Percentiles rank a stretch among this genome's conserved stretches.
Conservation (phyloP, 2,113 vertebrate species). For the Bujurquina vittata region DNA sequence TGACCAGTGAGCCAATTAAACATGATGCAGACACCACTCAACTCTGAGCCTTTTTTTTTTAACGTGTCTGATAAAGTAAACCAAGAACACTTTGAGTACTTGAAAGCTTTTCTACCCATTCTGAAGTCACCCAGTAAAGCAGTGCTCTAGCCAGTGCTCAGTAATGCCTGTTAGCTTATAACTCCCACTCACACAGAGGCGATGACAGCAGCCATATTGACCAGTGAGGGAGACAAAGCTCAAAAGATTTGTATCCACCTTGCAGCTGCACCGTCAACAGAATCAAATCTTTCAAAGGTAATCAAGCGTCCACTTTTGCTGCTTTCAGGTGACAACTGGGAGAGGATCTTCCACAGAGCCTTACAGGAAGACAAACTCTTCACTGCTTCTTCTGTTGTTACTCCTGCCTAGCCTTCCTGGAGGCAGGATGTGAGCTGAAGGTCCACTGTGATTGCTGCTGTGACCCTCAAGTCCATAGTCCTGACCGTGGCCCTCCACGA, state of each 20-base stretch:
- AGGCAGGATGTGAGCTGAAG: slow-evolving; percentile 70
- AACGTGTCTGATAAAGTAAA: slow-evolving; percentile 12
- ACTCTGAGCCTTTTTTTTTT: slow-evolving; percentile 5
- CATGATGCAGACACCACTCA: neutral
- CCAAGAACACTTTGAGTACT: slow-evolving; percentile 30
- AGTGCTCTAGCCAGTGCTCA: neutral
- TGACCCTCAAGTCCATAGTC: slow-evolving; percentile 85
- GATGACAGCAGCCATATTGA: slow-evolving; percentile 15
- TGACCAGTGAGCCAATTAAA: slow-evolving; percentile 23
- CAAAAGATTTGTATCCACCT: slow-evolving; percentile 12
- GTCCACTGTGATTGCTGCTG: slow-evolving; percentile 70
- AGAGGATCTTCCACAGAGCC: neutral
- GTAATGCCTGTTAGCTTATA: slow-evolving; percentile 26
- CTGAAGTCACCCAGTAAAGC: slow-evolving; percentile 4
- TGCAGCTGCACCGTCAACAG: slow-evolving; percentile 17
- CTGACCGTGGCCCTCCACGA: slow-evolving; percentile 87
- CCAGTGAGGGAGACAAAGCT: slow-evolving; percentile 20
- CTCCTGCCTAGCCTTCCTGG: slow-evolving; percentile 60
- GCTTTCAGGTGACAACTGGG: slow-evolving; percentile 5
- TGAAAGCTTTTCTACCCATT: slow-evolving; percentile 21
- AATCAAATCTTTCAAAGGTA: slow-evolving; percentile 29
- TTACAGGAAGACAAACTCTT: slow-evolving; percentile 91
- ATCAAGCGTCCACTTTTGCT: neutral
- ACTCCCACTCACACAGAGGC: slow-evolving; percentile 6
- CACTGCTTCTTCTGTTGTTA: slow-evolving; percentile 79